Percentiles rank a stretch among this genome's conserved stretches.
phyloP scores from a whole-genome alignment of 1,140 invertebrate species.

The Drosophila ercepeae region DNA sequence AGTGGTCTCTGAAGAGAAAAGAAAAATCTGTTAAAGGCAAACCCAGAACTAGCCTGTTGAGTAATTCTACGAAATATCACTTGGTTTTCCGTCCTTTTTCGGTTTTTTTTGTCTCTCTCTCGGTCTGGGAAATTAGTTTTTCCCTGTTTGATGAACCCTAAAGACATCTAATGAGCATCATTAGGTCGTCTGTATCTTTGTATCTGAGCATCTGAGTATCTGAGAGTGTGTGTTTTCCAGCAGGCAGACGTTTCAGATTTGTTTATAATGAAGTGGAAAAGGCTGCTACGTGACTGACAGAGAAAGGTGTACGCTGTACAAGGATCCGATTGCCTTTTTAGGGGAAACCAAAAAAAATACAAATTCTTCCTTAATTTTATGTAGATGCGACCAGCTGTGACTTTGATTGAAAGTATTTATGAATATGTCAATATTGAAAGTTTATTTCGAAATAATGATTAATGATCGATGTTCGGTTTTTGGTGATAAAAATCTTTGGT shows the following conservation, averaged over 20 bases:
- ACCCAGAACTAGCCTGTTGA: conserved; percentile 51
- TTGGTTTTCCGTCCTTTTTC: not conserved
- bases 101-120: not conserved
- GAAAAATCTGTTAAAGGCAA: conserved; percentile 14
- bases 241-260: conserved; percentile 24
- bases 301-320: conserved; percentile 19
- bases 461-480: conserved; percentile 47
- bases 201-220: conserved; percentile 17
- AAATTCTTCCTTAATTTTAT: conserved; percentile 56
- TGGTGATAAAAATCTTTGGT: conserved; percentile 4
- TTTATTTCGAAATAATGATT: conserved; percentile 14
- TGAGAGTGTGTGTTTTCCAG: conserved; percentile 13
- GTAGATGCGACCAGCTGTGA: conserved; percentile 43
- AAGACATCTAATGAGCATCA: conserved; percentile 77
- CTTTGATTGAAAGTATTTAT: conserved; percentile 59
- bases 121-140: conserved; percentile 35
- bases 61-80: conserved; percentile 68
- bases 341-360: conserved; percentile 29
- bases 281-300: conserved; percentile 41
- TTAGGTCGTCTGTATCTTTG: conserved; percentile 57
- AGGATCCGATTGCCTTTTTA: conserved; percentile 40
- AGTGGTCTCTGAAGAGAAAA: conserved; percentile 7
- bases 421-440: not conserved
- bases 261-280: conserved; percentile 68
- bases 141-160: conserved; percentile 45